Conservation (phyloP, 2,797 vertebrate species). For the Danio kyathit region DNA sequence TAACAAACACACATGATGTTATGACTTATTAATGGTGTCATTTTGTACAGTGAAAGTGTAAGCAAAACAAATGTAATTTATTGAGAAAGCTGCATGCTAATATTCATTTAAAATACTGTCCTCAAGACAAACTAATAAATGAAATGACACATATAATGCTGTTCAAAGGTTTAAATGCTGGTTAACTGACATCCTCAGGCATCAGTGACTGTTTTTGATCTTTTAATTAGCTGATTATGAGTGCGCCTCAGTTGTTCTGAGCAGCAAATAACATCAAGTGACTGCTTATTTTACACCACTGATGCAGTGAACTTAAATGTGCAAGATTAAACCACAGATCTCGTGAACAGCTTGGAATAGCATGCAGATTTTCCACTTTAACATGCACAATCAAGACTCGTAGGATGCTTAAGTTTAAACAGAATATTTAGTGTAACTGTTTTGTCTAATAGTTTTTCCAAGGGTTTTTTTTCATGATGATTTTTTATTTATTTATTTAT, state of each 20-base stretch:
- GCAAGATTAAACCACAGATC: background rate
- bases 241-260: background rate
- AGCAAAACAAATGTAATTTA: background rate
- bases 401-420: background rate
- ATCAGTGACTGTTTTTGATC: background rate
- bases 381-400: background rate
- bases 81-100: background rate
- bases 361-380: background rate
- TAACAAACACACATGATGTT: too few relatives aligned
- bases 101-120: background rate
- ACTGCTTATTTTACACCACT: too few relatives aligned
- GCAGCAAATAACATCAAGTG: background rate
- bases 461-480: background rate
- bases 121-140: background rate
- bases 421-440: background rate
- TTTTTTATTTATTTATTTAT: too few relatives aligned
- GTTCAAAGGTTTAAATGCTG: background rate
- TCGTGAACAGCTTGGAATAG: background rate
- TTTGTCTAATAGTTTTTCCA: background rate
- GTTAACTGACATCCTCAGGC: background rate
- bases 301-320: background rate
- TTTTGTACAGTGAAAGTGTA: background rate
- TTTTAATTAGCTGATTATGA: background rate
- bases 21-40: too few relatives aligned
- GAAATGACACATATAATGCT: background rate